Evolutionary conservation across 2,888 invertebrate species (phyloP).

Genomic region (Octonoba sinensis): DNA sequence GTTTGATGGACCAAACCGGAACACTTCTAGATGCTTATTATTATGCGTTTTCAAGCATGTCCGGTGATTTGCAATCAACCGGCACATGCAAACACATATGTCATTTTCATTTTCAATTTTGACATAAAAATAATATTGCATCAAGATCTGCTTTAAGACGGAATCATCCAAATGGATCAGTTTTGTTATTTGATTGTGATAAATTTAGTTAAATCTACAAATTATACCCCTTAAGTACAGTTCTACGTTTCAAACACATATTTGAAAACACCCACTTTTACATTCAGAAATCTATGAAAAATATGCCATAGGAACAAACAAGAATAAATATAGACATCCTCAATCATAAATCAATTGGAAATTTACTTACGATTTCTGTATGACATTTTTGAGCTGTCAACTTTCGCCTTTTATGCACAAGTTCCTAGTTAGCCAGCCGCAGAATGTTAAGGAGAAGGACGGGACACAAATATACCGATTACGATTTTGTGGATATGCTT

Average conservation of each 20-base stretch:
- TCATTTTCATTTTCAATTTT: no score
- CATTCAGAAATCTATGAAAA: neutral
- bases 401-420: slow-evolving; percentile 25
- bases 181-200: neutral
- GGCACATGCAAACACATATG: no score
- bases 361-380: slow-evolving; percentile 21
- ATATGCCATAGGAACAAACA: neutral
- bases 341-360: neutral
- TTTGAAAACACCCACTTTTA: neutral
- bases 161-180: neutral
- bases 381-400: slow-evolving; percentile 14
- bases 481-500: no score
- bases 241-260: neutral
- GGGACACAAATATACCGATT: neutral
- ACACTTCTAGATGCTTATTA: no score
- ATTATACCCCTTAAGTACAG: neutral
- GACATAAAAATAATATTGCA: no score
- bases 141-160: no score
- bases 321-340: neutral
- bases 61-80: no score
- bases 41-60: no score
- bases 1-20: no score
- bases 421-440: neutral
- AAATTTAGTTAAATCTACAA: neutral
- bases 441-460: neutral